Percentiles rank a stretch among this genome's conserved stretches.
phyloP scores from a whole-genome alignment of 2,888 invertebrate genomes.

The Coelinius sp. region DNA sequence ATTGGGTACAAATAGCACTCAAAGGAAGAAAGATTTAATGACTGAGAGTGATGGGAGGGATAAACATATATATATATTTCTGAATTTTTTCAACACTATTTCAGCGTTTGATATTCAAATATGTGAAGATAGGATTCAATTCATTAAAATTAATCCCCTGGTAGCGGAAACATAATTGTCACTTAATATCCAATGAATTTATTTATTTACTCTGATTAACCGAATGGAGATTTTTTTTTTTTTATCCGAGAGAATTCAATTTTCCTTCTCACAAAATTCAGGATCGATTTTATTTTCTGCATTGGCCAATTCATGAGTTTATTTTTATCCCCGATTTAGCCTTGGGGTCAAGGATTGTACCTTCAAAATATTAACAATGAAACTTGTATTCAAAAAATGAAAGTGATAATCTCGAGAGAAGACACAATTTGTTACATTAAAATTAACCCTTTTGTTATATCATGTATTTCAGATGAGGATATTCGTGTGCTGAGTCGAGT shows the following conservation, averaged over 20 bases:
- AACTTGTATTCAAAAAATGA: background rate
- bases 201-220: no score
- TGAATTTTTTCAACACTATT: no score
- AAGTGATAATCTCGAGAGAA: background rate
- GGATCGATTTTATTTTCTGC: constrained; percentile 43
- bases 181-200: no score
- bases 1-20: background rate
- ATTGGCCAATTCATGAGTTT: constrained; percentile 42
- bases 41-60: background rate
- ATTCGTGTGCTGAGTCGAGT: constrained; percentile 77
- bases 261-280: constrained; percentile 40
- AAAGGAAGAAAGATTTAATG: background rate
- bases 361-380: background rate
- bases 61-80: no score
- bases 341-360: constrained; percentile 9
- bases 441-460: constrained; percentile 17
- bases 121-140: no score
- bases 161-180: no score
- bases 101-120: no score
- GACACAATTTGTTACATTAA: background rate
- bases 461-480: constrained; percentile 77
- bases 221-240: no score
- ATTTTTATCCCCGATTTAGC: constrained; percentile 13
- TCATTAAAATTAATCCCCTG: no score
- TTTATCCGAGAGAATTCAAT: background rate